phyloP scores from a whole-genome alignment of 1,140 invertebrate genomes.

The Harpegnathos saltator region DNA sequence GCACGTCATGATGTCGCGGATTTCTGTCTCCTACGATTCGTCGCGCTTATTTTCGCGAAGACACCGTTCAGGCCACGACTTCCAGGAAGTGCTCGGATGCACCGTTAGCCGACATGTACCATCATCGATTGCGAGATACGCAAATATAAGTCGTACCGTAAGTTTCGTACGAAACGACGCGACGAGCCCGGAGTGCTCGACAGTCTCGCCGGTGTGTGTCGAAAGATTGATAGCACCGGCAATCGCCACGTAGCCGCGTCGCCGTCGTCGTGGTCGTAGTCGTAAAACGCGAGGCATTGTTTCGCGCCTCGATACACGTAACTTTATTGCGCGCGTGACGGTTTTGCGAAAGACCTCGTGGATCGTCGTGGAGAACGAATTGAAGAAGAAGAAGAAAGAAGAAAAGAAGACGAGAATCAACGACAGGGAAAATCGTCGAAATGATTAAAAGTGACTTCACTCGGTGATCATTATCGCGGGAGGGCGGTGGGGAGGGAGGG shows the following conservation, averaged over 20 bases:
- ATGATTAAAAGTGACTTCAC: not conserved
- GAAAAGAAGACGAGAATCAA: not conserved
- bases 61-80: not conserved
- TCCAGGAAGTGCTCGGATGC: not conserved
- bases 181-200: not conserved
- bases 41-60: not conserved
- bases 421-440: not conserved
- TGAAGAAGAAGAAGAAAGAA: not conserved
- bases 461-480: not conserved
- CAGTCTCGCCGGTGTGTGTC: not conserved
- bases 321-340: not conserved
- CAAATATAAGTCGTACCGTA: not conserved
- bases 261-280: not conserved
- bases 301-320: not conserved
- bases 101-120: not conserved
- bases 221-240: slow-evolving; percentile 2
- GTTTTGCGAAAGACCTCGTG: not conserved
- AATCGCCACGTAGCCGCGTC: not conserved
- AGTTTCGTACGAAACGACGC: not conserved
- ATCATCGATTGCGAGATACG: slow-evolving; percentile 2
- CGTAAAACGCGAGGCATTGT: slow-evolving; percentile 11
- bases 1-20: too few relatives aligned
- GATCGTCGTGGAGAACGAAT: not conserved
- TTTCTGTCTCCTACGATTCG: too few relatives aligned
- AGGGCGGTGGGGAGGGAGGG: too few relatives aligned